Evolutionary conservation across 2,797 vertebrate species (phyloP), one percentile per base, ranked within the genome.

Genomic region (Hirundo rustica): DNA sequence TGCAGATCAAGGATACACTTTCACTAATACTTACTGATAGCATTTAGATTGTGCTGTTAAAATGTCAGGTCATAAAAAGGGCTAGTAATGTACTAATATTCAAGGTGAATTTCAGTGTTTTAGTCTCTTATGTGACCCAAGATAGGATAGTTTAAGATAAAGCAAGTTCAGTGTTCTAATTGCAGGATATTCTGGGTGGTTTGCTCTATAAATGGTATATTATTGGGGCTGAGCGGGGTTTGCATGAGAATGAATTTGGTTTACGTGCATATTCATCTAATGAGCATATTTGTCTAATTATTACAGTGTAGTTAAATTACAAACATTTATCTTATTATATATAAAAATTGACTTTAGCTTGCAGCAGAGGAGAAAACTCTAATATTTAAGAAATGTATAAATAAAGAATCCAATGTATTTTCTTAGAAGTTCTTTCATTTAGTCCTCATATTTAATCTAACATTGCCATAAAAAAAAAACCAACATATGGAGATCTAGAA

Each of bases 1-100:
- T 96, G 96, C 92, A 96, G 96, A 97, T 97, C 97, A 98, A 97
- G 96, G 97, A 98, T 98, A 98, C 92, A 97, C 96, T 98, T 97
- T 97, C 95, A 95, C 92, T 96, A 97, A 96, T 96, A 98, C 73
- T 96, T 96, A 92, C 81, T 96, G 96, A 97, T 97, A 97, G 92
- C 96, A 97, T 98, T 98, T 98, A 97, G 95, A 98, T 97, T 95
- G 95, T 97, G 81, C 95, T 81, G 89, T 93, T 97, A 96, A 98
- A 98, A 98, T 98, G 97, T 98, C 98, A 97, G 97, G 97, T 98
- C 97, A 97, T 92, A 79, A 77, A 96, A 96, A 96, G 93, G 96
- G 95, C 95, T 95, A 58, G 93, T 93, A 96, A 96, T 97, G 92
- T 85, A 94, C 89, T 96, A 96, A 97, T 97, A 97, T 90, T 97